Base-by-base conservation (phyloP, 2,888 invertebrate species). In the Microctonus hyperodae region DNA sequence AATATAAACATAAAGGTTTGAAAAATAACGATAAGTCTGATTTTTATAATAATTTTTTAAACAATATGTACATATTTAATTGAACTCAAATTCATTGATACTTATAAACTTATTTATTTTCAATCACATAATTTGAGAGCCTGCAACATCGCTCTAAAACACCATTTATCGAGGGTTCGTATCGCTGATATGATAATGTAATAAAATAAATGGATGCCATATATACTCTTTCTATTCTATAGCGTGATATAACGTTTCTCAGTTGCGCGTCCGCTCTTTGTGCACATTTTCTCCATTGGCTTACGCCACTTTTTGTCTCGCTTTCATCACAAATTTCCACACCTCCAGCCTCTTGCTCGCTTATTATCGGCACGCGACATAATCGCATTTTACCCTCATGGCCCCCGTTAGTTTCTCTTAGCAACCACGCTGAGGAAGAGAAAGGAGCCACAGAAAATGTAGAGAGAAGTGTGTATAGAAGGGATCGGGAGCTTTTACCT, bases 121-220 rank as follows among this genome's bases (percentile, higher is more conserved):
- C 51, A 48, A 20, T 64, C 16, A 23, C n/a, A 40, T 13, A 61
- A 72, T 79, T 82, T 82, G 81, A 81, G 81, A 80, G 80, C 78
- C 79, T n/a, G n/a, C n/a, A n/a, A n/a, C n/a, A 67, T 74, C 75
- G 78, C 73, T 77, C 79, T 80, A 79, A 79, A 80, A 76, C 75
- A 77, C 80, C 81, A 81, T 80, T 82, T 81, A 82, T 81, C 81
- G 81, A 79, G 78, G 44, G 44, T 44, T 13, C 79, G 78, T 73
- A 77, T 80, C 79, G 79, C 81, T 81, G 82, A 82, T 83, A 83
- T 83, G 83, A 83, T 83, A 83, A 83, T 83, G 83, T 83, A 83
- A 83, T 83, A 83, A 83, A 83, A 83, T 83, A 83, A 83, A 82
- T 83, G 83, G 81, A 83, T 78, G 76, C 77, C 76, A 77, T n/a